phyloP scores from a whole-genome alignment of 2,888 invertebrate genomes.

The Zaprionus bogoriensis region DNA sequence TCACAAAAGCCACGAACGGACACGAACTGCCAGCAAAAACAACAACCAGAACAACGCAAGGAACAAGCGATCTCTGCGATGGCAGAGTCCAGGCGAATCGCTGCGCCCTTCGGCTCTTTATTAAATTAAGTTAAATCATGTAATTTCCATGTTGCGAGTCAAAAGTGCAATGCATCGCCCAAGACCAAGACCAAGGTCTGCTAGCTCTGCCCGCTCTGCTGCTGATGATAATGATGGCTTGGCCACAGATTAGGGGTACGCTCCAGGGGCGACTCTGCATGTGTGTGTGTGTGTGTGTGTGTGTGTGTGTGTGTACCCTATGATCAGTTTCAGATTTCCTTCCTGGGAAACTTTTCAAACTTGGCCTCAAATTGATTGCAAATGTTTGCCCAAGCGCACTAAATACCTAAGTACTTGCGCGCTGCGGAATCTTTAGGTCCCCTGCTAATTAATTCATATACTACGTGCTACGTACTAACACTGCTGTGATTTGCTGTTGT shows the following conservation, averaged over 20 bases:
- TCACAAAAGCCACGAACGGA: conserved; percentile 71
- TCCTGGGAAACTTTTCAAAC: conserved; percentile 56
- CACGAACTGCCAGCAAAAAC: conserved; percentile 50
- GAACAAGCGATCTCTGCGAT: conserved; percentile 11
- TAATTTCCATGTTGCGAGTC: conserved; percentile 75
- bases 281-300: neutral
- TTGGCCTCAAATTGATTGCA: conserved; percentile 64
- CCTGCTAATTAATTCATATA: conserved; percentile 62
- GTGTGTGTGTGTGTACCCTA: conserved; percentile 21
- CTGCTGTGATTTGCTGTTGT: conserved; percentile 56
- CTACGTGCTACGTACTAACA: conserved; percentile 8
- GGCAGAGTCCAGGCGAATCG: conserved; percentile 20
- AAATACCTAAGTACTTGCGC: conserved; percentile 29
- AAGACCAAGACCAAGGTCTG: conserved; percentile 34
- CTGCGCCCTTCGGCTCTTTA: conserved; percentile 71
- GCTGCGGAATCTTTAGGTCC: neutral
- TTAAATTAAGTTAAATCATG: conserved; percentile 78
- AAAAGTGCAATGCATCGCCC: conserved; percentile 70
- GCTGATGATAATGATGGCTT: conserved; percentile 32
- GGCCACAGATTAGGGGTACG: neutral
- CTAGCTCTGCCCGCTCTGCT: neutral
- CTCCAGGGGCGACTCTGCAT: neutral
- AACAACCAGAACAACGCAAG: neutral
- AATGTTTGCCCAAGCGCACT: conserved; percentile 58
- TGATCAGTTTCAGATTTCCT: conserved; percentile 52